Evolutionary conservation across 2,797 vertebrate genomes (phyloP), one percentile per base, ranked within the genome.

Genomic region (Sarcoramphus papa): DNA sequence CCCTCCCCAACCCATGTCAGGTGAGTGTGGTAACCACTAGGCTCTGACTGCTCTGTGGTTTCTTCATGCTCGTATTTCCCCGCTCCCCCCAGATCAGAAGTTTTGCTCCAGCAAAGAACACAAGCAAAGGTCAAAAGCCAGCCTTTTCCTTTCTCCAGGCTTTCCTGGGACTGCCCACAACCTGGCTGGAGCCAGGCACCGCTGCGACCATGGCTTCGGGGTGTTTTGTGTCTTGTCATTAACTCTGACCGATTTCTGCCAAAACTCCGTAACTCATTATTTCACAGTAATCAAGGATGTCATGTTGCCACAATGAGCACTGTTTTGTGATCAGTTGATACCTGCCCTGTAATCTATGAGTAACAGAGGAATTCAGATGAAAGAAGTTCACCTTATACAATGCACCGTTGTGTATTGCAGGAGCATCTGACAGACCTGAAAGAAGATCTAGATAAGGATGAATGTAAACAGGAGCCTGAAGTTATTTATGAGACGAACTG

Each of bases 401-500:
- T 59, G 48, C 53, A 64, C 93, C 14, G 48, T 94, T 96, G 67
- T 97, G 60, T 97, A 92, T 97, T 97, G 47, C 97, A 99, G 99
- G 99, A 99, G 77, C 99, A 99, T 41, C 96, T 98, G 90, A 98
- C 98, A 50, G 99, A 99, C 97, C 98, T 99, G 97, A 99, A 99
- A 91, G 99, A 99, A 89, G 99, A 99, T 95, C 98, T 99, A 96
- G 99, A 99, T 97, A 99, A 99, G 96, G 99, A 99, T 7, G 99
- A 99, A 97, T 99, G 99, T 93, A 99, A 99, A 95, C 99, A 99
- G 97, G 99, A 99, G 97, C 98, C 99, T 0, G 99, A 99, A 95
- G 99, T 99, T 94, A 96, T 99, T 93, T 99, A 99, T 22, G 99
- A 99, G 98, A 99, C 99, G 43, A 99, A 99, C 97, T 99, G 99